Base-by-base conservation (phyloP, 2,888 invertebrate genomes). In the Silvanus unidentatus region DNA sequence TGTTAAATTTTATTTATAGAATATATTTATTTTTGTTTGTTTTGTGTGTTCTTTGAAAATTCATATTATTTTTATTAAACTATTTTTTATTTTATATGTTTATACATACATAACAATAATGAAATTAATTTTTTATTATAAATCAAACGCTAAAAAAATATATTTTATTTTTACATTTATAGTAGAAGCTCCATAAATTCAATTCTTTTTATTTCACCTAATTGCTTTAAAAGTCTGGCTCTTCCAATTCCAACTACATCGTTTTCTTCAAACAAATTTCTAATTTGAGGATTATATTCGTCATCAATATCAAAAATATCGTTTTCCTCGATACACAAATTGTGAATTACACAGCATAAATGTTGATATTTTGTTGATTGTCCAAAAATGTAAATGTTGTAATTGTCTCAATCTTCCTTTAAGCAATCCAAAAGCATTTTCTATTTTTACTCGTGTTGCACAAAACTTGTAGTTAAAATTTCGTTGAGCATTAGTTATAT, bases 341-440 rank as follows among this genome's bases (percentile, higher is more conserved):
- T 61, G 27, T 62, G 57, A 12, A 60, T 28, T 6, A 54, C 54
- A 48, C 59, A 60, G 38, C 57, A 59, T 45, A 47, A 62, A 60
- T 39, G 57, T 54, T 27, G 51, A 43, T 28, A 44, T 43, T 37
- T 44, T 53, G 15, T 42, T 39, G 8, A 53, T 49, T 15, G 29
- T 42, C 37, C 41, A 42, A 32, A 53, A 43, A 42, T 51, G 22
- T 15, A 44, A 10, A 11, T 32, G 10, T 9, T 27, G 5, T 10
- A 55, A 36, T 44, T 55, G 52, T 16, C 53, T 38, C 32, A 60
- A 61, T 10, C 58, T 43, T 27, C 42, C 40, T 48, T 61, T 62
- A 9, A 61, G 39, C 4, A 59, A 22, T 27, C 56, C 58, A 47
- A 65, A 63, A 5, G 59, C 40, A 42, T 64, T 61, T 56, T 62